A percentile compares a stretch with the other conserved stretches of the same genome.
Evolutionary conservation across 2,888 invertebrate genomes (phyloP).

Genomic region (Nymphalis c-album): DNA sequence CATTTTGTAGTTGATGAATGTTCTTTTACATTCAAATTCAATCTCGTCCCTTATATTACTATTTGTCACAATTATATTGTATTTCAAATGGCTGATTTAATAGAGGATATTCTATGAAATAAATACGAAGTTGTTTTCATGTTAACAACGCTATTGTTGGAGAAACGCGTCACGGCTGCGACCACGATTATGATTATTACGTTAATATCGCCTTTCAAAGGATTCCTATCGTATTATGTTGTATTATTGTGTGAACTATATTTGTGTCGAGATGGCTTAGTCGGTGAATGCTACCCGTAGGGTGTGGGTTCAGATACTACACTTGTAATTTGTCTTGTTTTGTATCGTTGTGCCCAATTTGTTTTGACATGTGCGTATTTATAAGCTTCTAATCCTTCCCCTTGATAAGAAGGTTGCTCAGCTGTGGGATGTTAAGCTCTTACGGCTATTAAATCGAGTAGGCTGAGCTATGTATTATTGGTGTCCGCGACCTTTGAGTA

Average conservation of each 20-base stretch:
- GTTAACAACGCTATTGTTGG: conserved; percentile 15
- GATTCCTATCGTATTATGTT: conserved; percentile 3
- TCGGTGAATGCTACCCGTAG: no score
- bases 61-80: neutral
- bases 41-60: neutral
- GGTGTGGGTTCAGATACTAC: no score
- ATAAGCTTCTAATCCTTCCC: no score
- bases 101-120: conserved; percentile 1
- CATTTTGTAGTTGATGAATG: no score
- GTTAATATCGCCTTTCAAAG: neutral
- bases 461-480: no score
- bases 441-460: no score
- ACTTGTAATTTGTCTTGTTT: no score
- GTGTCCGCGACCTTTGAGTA: no score
- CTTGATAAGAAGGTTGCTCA: no score
- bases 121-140: conserved; percentile 6
- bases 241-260: conserved; percentile 1
- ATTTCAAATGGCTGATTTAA: neutral
- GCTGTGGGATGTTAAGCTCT: no score
- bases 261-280: neutral
- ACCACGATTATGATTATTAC: conserved; percentile 2
- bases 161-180: neutral
- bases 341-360: no score
- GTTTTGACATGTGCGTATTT: no score
- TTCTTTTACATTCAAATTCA: neutral